Conservation (phyloP, 2,113 vertebrate species). For the Calypte anna region DNA sequence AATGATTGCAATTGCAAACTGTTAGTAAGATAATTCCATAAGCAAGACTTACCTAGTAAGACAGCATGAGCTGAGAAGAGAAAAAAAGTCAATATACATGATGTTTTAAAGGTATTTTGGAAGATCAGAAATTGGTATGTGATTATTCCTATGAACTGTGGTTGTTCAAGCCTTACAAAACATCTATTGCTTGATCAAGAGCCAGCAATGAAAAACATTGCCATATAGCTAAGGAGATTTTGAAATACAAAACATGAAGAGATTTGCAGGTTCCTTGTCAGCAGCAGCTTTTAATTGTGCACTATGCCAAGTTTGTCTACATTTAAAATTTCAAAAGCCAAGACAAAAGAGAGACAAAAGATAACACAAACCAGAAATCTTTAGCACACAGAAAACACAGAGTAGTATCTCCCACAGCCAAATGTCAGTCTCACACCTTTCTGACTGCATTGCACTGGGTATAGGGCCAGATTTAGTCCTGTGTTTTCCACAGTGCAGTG, state of each 20-base stretch:
- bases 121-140: not conserved
- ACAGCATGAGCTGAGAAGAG: not conserved
- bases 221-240: not conserved
- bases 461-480: not conserved
- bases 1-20: not conserved
- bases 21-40: not conserved
- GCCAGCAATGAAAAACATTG: not conserved
- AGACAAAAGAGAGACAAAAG: constrained; percentile 18
- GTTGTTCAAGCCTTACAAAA: constrained; percentile 14
- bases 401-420: not conserved
- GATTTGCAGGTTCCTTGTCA: not conserved
- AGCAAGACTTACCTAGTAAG: constrained; percentile 26
- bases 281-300: not conserved
- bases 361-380: not conserved
- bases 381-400: not conserved
- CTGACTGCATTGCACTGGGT: not conserved
- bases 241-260: not conserved
- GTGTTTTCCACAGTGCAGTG: not conserved
- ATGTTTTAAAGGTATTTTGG: constrained; percentile 21
- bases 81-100: constrained; percentile 5
- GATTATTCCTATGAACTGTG: not conserved
- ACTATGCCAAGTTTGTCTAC: not conserved
- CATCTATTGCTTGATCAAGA: not conserved
- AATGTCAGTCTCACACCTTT: not conserved
- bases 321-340: not conserved